Conservation (phyloP, 1,140 invertebrate genomes). For the Polypedilum pembai region DNA sequence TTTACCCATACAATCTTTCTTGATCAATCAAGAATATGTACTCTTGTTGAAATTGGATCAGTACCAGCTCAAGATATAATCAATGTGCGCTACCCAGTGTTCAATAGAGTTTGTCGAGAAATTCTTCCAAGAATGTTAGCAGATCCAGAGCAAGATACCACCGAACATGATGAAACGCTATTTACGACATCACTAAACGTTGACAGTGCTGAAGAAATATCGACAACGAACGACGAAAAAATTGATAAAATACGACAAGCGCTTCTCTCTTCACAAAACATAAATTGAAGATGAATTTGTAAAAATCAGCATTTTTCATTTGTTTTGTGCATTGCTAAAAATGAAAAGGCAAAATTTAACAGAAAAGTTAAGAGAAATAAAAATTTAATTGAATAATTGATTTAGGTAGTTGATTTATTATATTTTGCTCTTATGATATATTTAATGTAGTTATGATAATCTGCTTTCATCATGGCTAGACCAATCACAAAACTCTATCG, state of each 20-base stretch:
- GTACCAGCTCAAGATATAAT: neutral
- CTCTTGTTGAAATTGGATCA: neutral
- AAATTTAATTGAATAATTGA: neutral
- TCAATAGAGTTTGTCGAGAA: neutral
- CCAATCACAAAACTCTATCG: neutral
- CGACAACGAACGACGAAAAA: neutral
- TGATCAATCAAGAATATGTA: neutral
- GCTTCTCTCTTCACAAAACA: neutral
- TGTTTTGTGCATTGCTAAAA: too few species aligned
- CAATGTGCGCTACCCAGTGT: neutral
- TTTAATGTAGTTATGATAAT: neutral
- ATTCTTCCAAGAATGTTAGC: neutral
- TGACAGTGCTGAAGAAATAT: neutral
- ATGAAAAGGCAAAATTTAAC: neutral
- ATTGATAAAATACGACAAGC: neutral
- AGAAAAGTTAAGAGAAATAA: neutral
- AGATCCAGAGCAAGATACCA: too few species aligned
- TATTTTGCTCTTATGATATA: neutral
- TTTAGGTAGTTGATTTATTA: neutral
- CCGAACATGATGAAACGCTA: neutral
- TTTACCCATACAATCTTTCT: neutral
- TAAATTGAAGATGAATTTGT: neutral
- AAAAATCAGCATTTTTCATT: too few species aligned
- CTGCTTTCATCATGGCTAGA: neutral
- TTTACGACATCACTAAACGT: too few species aligned